Conservation (phyloP, 2,113 vertebrate genomes). For the Pristiophorus japonicus region DNA sequence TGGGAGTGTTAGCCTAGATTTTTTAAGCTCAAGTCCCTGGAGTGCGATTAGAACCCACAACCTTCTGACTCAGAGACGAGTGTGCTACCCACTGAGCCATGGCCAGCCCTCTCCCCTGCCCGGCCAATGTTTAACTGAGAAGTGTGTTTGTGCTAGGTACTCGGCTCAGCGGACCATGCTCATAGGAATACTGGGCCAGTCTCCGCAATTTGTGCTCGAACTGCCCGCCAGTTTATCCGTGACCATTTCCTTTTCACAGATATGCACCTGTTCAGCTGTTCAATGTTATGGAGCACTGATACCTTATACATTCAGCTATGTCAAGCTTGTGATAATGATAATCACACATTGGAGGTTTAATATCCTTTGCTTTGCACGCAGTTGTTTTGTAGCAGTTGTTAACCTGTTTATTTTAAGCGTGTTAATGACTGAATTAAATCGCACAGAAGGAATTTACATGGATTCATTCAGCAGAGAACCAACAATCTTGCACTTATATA, state of each 20-base stretch:
- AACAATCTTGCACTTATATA: not conserved
- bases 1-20: too few species aligned
- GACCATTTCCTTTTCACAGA: not conserved
- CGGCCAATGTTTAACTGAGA: too few species aligned
- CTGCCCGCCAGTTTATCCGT: not conserved
- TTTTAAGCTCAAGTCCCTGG: too few species aligned
- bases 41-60: too few species aligned
- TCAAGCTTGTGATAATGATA: not conserved
- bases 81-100: too few species aligned
- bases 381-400: not conserved
- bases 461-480: not conserved
- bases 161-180: too few species aligned
- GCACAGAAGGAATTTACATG: not conserved
- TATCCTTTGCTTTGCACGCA: not conserved
- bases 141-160: too few species aligned
- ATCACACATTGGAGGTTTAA: not conserved
- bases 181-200: too few species aligned
- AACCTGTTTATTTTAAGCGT: not conserved
- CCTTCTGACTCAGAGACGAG: too few species aligned
- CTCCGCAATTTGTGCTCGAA: not conserved
- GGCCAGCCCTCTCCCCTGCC: too few species aligned
- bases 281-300: not conserved
- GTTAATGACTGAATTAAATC: not conserved
- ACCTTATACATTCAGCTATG: not conserved
- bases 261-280: not conserved